Percentiles rank a stretch among this genome's conserved stretches.
phyloP scores from a whole-genome alignment of 2,888 invertebrate species.

The Zygothrica quintamaculata region DNA sequence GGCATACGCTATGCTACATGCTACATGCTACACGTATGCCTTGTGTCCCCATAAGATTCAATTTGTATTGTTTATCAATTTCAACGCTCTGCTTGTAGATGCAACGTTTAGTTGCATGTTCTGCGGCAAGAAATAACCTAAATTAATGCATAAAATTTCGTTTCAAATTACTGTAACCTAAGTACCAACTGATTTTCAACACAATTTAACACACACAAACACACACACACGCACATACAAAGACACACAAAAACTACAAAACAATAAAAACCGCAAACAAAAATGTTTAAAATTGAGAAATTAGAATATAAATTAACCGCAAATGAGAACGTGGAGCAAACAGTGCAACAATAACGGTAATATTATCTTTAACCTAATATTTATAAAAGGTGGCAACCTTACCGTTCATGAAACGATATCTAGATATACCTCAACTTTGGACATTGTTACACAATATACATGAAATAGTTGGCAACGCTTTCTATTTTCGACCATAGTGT shows the following conservation, averaged over 20 bases:
- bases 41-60: background rate
- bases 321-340: slow-evolving; percentile 1
- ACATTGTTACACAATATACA: too few relatives aligned
- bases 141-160: background rate
- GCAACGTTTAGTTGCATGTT: slow-evolving; percentile 28
- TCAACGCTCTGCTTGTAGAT: background rate
- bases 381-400: too few relatives aligned
- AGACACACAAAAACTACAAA: slow-evolving; percentile 25
- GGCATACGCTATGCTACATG: slow-evolving; percentile 8
- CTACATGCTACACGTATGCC: background rate
- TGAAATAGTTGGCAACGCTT: too few relatives aligned
- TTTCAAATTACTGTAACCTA: background rate
- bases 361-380: too few relatives aligned
- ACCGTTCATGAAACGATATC: too few relatives aligned
- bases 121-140: slow-evolving; percentile 22
- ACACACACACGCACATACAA: slow-evolving; percentile 1
- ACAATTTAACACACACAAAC: slow-evolving; percentile 16
- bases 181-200: slow-evolving; percentile 1
- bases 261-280: slow-evolving; percentile 24
- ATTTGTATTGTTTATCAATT: slow-evolving; percentile 4
- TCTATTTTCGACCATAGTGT: too few relatives aligned
- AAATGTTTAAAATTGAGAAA: background rate
- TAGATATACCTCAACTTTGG: too few relatives aligned
- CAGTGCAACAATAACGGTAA: background rate
- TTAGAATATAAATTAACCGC: background rate